These are phyloP conservation scores for Brachypteracias leptosomus DNA, from an alignment of 2,113 vertebrate genomes.

Conservation along the genomic window DNA sequence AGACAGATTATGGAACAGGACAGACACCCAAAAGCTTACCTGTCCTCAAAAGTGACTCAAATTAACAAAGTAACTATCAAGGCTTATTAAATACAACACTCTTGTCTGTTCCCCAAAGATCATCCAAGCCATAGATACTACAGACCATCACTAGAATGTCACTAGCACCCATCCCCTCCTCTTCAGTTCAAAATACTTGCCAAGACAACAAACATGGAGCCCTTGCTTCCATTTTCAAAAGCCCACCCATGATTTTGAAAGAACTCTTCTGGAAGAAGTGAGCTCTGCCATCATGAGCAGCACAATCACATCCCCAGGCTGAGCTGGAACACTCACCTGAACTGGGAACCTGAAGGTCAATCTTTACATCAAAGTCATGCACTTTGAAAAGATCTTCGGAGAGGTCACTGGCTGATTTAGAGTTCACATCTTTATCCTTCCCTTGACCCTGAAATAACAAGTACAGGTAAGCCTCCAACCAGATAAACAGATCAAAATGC, in stretches of 20 bases:
- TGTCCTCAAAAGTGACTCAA: background rate
- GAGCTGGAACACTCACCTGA: conserved; percentile 81
- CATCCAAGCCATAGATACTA: background rate
- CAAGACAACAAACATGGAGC: background rate
- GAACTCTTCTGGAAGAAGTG: background rate
- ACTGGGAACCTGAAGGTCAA: conserved; percentile 97
- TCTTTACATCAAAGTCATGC: conserved; percentile 98
- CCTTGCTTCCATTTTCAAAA: background rate
- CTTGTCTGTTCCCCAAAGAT: background rate
- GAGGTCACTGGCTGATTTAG: conserved; percentile 92
- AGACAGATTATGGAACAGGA: background rate
- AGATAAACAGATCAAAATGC: background rate
- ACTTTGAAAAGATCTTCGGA: conserved; percentile 99
- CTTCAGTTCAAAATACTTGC: background rate
- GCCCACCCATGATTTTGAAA: background rate
- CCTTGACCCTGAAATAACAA: conserved; percentile 77
- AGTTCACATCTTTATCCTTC: conserved; percentile 91
- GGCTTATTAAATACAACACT: background rate
- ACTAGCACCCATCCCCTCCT: background rate
- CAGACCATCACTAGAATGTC: too few species aligned
- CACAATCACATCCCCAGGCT: background rate
- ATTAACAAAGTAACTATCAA: background rate
- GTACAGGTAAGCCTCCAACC: background rate
- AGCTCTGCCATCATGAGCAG: background rate
- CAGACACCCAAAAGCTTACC: background rate